These are phyloP conservation scores for Phania funesta DNA, from an alignment of 2,888 invertebrate genomes.

Conservation along the genomic window DNA sequence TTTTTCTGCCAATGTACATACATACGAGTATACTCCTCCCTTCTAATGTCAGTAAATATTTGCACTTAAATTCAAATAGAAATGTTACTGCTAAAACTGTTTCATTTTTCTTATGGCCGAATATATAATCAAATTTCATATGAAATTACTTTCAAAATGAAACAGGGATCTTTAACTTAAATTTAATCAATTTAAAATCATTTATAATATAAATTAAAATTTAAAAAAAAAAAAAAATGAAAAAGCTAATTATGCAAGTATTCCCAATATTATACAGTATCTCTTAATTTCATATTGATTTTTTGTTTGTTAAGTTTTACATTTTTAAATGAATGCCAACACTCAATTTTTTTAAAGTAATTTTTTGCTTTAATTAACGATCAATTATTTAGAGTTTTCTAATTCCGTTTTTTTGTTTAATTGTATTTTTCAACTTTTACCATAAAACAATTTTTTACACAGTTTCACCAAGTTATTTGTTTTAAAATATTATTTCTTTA, in stretches of 20 bases:
- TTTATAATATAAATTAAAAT: slow-evolving; percentile 13
- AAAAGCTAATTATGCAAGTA: slow-evolving; percentile 32
- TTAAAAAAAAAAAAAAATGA: slow-evolving; percentile 5
- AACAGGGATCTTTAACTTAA: slow-evolving; percentile 10
- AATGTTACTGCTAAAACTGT: slow-evolving; percentile 16
- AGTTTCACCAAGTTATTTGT: slow-evolving; percentile 70
- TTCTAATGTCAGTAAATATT: slow-evolving; percentile 55
- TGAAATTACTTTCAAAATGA: slow-evolving; percentile 34
- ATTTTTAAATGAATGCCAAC: slow-evolving; percentile 58
- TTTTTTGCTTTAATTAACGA: slow-evolving; percentile 41
- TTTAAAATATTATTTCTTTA: slow-evolving; percentile 63
- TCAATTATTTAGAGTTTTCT: slow-evolving; percentile 62
- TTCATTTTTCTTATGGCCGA: slow-evolving; percentile 50
- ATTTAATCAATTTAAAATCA: slow-evolving; percentile 3
- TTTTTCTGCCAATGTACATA: too few relatives aligned
- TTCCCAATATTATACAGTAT: slow-evolving; percentile 22
- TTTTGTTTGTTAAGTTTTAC: not conserved
- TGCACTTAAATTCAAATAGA: slow-evolving; percentile 58
- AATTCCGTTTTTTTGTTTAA: slow-evolving; percentile 35
- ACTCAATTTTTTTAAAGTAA: slow-evolving; percentile 45
- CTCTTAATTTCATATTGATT: slow-evolving; percentile 20
- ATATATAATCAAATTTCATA: not conserved
- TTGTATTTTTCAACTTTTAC: slow-evolving; percentile 68
- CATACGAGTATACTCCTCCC: too few relatives aligned
- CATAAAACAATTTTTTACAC: slow-evolving; percentile 69